Percentiles rank a stretch among this genome's conserved stretches.
Evolutionary conservation across 2,797 vertebrate genomes (phyloP).

Genomic region (Halcyon badia): DNA sequence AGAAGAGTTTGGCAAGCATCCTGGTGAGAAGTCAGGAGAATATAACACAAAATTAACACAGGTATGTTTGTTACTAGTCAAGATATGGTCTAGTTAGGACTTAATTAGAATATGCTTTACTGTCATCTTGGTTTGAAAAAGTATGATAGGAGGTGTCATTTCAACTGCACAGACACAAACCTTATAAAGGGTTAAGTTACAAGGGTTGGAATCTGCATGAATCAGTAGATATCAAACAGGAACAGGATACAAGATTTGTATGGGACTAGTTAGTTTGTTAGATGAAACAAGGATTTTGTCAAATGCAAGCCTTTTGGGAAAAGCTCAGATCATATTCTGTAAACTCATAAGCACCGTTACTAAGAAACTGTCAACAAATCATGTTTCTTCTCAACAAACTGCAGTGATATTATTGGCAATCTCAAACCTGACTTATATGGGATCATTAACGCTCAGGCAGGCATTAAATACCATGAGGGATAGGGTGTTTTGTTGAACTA

Average conservation of each 20-base stretch:
- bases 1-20: conserved; percentile 89
- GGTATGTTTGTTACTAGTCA: neutral
- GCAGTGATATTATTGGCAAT: neutral
- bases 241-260: neutral
- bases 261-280: neutral
- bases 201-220: neutral
- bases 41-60: neutral
- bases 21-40: conserved; percentile 68
- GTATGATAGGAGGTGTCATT: neutral
- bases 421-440: neutral
- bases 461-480: neutral
- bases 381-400: neutral
- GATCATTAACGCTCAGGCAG: neutral
- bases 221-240: neutral
- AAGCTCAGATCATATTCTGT: neutral
- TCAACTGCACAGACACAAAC: neutral
- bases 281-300: neutral
- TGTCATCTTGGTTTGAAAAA: neutral
- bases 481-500: neutral
- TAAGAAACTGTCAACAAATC: neutral
- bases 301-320: neutral
- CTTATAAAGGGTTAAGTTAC: neutral
- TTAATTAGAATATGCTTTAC: neutral
- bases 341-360: neutral
- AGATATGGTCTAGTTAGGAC: neutral